These are phyloP conservation scores for Hydrochoerus hydrochaeris DNA, from an alignment of 2,113 vertebrate genomes.

Conservation along the genomic window DNA sequence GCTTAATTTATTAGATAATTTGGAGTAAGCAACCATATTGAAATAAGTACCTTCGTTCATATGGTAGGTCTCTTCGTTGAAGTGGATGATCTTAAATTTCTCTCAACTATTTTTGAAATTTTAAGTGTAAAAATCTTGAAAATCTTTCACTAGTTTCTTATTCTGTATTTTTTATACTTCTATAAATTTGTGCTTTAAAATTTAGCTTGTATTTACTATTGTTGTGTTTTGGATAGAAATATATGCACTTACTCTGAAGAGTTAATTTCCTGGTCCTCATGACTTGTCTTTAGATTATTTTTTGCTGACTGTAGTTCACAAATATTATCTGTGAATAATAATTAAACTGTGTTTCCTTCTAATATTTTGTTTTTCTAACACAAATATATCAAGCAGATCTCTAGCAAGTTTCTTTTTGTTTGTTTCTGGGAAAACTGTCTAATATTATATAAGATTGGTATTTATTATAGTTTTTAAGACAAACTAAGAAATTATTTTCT, in stretches of 20 bases:
- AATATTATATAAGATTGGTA: neutral
- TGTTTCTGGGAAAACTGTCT: neutral
- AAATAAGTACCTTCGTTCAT: neutral
- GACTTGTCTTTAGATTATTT: neutral
- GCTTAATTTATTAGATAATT: neutral
- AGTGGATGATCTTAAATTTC: neutral
- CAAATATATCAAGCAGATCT: neutral
- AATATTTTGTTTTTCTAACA: neutral
- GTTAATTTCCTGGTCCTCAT: neutral
- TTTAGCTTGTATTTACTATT: neutral
- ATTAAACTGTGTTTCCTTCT: neutral
- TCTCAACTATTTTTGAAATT: neutral
- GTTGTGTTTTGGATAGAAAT: neutral
- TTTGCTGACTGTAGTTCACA: neutral
- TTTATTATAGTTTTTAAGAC: neutral
- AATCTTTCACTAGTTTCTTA: neutral
- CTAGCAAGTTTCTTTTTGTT: neutral
- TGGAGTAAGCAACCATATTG: neutral
- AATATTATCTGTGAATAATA: neutral
- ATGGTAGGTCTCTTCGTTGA: neutral
- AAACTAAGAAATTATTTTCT: neutral
- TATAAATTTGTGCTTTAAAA: neutral
- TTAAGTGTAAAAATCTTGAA: neutral
- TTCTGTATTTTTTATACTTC: neutral
- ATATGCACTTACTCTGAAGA: neutral